A percentile compares a stretch with the other conserved stretches of the same genome.
Conservation (phyloP, 2,797 vertebrate species). For the Danionella dracula region DNA sequence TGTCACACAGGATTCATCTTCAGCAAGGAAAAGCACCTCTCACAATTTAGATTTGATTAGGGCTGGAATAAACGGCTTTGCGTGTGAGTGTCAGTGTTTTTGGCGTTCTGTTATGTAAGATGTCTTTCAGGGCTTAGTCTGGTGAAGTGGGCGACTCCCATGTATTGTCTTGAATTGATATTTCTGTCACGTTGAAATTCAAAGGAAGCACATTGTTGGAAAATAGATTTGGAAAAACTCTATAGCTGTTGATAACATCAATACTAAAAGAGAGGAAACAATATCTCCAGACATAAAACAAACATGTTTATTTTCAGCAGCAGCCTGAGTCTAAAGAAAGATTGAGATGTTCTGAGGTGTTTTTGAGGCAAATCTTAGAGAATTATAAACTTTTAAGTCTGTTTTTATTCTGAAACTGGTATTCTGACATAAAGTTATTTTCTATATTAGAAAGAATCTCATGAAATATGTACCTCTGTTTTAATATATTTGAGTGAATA, state of each 20-base stretch:
- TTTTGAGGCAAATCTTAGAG: too few relatives aligned
- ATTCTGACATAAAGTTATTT: too few relatives aligned
- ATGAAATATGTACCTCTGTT: too few relatives aligned
- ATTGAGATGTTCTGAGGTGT: too few relatives aligned
- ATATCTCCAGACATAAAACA: too few relatives aligned
- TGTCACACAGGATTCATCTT: neutral
- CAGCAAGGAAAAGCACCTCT: neutral
- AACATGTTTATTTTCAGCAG: too few relatives aligned
- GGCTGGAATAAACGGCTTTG: slow-evolving; percentile 10
- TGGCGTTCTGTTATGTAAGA: slow-evolving; percentile 8
- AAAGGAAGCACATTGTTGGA: neutral
- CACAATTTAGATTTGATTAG: neutral
- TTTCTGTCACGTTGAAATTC: neutral
- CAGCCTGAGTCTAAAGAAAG: too few relatives aligned
- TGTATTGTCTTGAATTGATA: neutral
- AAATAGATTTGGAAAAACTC: neutral
- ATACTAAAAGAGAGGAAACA: too few relatives aligned
- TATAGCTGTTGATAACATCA: neutral
- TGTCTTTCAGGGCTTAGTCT: slow-evolving; percentile 18
- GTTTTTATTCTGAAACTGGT: too few relatives aligned
- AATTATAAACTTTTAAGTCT: too few relatives aligned
- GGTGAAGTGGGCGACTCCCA: slow-evolving; percentile 16
- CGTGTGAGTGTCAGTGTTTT: neutral
- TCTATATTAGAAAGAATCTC: too few relatives aligned
- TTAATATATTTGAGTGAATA: too few relatives aligned